Evolutionary conservation across 2,113 vertebrate genomes (phyloP), one percentile per base, ranked within the genome.

Genomic region (Lagopus leucura): DNA sequence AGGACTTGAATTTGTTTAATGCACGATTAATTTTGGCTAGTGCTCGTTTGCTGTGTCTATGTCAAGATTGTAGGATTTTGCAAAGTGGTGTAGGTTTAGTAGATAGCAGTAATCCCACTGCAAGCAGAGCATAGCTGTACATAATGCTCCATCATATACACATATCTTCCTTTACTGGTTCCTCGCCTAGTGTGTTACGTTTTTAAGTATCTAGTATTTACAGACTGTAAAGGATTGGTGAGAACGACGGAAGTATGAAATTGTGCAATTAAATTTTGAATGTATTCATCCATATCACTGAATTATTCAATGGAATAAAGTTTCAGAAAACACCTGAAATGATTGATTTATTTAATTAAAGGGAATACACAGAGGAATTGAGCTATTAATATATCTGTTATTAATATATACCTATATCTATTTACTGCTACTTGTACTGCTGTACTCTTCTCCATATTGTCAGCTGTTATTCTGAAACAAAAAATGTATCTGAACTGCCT

Each of bases 161-260:
- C 21, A 45, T 10, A 22, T 67, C 28, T 76, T 60, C 38, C 30
- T 83, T 75, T 91, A 43, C 38, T 40, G 52, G 74, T 90, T 81
- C 52, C 61, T 74, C 34, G 14, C 7, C 48, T 70, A 48, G 19
- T 34, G 13, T 54, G 40, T 65, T 6, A 13, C 0, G 0, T 10
- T 73, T 76, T 77, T 25, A 61, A 58, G 4, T 66, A 28, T 58
- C 27, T 40, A 5, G 2, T 13, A 42, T 57, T 16, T 36, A 48
- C 9, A 47, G 50, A n/a, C 20, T 0, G 0, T 2, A 69, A 27
- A 48, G 21, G 13, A 66, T 27, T 84, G 28, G 5, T 25, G 5
- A 88, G 20, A 75, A 38, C 9, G 87, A 70, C 4, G 48, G 30
- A 82, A 86, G 8, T 52, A 66, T 47, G 18, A 66, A 20, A 60